These are phyloP conservation scores for Acronicta aceris DNA, from an alignment of 2,888 invertebrate species.

Conservation along the genomic window DNA sequence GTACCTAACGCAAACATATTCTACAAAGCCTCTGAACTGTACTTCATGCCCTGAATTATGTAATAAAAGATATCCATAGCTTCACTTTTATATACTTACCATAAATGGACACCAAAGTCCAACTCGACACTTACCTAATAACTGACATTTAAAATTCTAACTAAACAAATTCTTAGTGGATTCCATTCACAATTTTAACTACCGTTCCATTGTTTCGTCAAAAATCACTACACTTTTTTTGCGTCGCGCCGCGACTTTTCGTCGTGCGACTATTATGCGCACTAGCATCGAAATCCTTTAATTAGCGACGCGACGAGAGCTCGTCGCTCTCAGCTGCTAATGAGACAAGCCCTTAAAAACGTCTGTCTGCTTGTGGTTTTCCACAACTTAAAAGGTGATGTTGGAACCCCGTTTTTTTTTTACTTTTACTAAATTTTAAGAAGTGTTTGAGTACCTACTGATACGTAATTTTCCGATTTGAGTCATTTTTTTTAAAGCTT, in stretches of 20 bases:
- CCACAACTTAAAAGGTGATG: conserved; percentile 52
- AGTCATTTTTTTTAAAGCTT: neutral
- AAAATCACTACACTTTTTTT: conserved; percentile 41
- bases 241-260: conserved; percentile 35
- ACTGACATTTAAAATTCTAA: conserved; percentile 27
- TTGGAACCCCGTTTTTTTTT: conserved; percentile 6
- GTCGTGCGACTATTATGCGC: conserved; percentile 44
- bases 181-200: conserved; percentile 16
- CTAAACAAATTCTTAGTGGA: conserved; percentile 40
- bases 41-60: too few species aligned
- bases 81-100: too few species aligned
- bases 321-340: conserved; percentile 68
- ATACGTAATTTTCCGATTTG: neutral
- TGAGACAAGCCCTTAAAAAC: conserved; percentile 77
- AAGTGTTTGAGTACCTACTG: neutral
- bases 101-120: too few species aligned
- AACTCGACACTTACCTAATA: neutral
- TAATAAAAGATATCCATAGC: too few species aligned
- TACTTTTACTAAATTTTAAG: conserved; percentile 9
- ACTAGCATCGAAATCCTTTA: conserved; percentile 74
- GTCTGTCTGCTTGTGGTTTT: conserved; percentile 58
- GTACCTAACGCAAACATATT: neutral
- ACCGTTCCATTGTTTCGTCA: conserved; percentile 36
- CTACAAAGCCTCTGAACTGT: too few species aligned
- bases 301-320: conserved; percentile 68